Evolutionary conservation across 2,113 vertebrate genomes (phyloP).

Genomic region (Corythornis madagascariensis): DNA sequence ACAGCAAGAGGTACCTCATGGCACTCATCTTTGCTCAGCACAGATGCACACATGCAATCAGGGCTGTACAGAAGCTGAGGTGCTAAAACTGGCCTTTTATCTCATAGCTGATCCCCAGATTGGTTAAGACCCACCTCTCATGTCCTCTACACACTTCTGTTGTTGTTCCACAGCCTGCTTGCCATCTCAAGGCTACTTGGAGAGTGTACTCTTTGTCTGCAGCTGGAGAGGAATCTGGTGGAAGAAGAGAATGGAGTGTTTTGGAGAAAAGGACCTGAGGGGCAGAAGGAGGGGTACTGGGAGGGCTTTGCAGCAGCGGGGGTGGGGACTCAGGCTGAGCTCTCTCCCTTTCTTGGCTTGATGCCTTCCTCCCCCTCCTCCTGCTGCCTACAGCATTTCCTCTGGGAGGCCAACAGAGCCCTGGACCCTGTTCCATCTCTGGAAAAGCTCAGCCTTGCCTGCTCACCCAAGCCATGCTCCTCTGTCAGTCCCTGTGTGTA

Average conservation of each 20-base stretch:
- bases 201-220: background rate
- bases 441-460: background rate
- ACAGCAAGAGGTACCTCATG: accelerated
- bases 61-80: background rate
- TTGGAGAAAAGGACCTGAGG: background rate
- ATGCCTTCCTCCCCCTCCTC: background rate
- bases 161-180: background rate
- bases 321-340: background rate
- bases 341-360: background rate
- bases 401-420: background rate
- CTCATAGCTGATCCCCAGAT: accelerated
- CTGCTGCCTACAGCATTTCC: accelerated
- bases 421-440: accelerated
- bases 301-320: background rate
- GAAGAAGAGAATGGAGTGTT: background rate
- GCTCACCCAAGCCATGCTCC: background rate
- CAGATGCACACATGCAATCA: accelerated
- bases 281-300: background rate
- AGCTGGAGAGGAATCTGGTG: background rate
- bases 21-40: background rate
- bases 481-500: background rate
- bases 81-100: background rate
- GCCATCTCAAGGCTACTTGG: accelerated
- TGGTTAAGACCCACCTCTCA: background rate
- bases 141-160: background rate